These are phyloP conservation scores for Sebastes vulpes DNA, from an alignment of 2,797 vertebrate species.

Conservation along the genomic window DNA sequence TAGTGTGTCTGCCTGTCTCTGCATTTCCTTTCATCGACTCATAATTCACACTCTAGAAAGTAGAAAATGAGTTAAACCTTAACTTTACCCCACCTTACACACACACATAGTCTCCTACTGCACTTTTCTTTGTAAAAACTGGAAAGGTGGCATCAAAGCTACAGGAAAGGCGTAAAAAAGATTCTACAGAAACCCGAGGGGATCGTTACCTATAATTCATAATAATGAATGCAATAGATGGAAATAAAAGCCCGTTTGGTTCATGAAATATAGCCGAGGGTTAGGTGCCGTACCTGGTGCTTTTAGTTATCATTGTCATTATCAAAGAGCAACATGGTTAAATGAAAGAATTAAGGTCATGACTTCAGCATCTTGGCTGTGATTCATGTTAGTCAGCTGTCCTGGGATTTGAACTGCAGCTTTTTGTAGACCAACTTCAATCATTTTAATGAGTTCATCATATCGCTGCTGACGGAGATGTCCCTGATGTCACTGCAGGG, in stretches of 20 bases:
- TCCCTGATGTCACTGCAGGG: slow-evolving; percentile 66
- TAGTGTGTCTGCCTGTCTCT: neutral
- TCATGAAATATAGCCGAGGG: slow-evolving; percentile 48
- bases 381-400: slow-evolving; percentile 66
- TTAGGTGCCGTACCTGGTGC: slow-evolving; percentile 39
- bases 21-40: neutral
- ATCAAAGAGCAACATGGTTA: slow-evolving; percentile 62
- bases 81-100: slow-evolving; percentile 11
- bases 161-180: neutral
- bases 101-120: neutral
- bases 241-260: slow-evolving; percentile 42
- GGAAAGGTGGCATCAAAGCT: neutral
- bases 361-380: slow-evolving; percentile 52
- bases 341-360: slow-evolving; percentile 74
- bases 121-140: neutral
- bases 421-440: slow-evolving; percentile 77
- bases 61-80: slow-evolving; percentile 25
- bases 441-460: slow-evolving; percentile 81
- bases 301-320: slow-evolving; percentile 59
- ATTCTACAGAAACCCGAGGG: slow-evolving; percentile 1
- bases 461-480: slow-evolving; percentile 65
- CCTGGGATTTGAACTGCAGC: slow-evolving; percentile 70
- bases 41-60: neutral
- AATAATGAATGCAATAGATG: slow-evolving; percentile 46
- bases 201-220: slow-evolving; percentile 37